Percentiles rank a stretch among this genome's conserved stretches.
phyloP scores from a whole-genome alignment of 1,140 invertebrate species.

The Thaumetopoea pityocampa region DNA sequence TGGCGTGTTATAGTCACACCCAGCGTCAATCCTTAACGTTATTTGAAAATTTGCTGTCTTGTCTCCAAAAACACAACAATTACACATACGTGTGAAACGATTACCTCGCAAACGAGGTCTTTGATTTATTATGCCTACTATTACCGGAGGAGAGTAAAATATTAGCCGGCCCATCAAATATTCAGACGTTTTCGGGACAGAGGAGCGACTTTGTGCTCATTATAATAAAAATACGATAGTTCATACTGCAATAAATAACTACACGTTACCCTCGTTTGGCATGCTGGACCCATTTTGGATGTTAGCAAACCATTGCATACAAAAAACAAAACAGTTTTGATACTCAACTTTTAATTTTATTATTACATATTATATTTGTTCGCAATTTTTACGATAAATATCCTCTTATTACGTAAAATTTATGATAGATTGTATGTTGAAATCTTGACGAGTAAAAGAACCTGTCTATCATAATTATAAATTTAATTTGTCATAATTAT shows the following conservation, averaged over 20 bases:
- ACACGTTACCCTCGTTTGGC: conserved; percentile 26
- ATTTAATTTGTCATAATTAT: too few species aligned
- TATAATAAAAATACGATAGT: conserved; percentile 70
- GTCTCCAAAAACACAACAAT: conserved; percentile 65
- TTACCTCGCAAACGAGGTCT: conserved; percentile 53
- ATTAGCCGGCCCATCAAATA: conserved; percentile 63
- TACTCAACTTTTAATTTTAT: too few species aligned
- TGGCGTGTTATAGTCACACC: conserved; percentile 1
- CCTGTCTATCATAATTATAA: too few species aligned
- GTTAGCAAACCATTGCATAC: conserved; percentile 19
- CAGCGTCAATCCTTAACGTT: conserved; percentile 24
- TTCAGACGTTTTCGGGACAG: conserved; percentile 56
- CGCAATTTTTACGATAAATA: too few species aligned
- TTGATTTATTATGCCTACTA: conserved; percentile 67
- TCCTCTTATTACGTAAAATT: too few species aligned
- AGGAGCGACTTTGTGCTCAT: conserved; percentile 50
- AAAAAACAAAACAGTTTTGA: conserved; percentile 9
- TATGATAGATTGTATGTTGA: too few species aligned
- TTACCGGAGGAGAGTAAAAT: conserved; percentile 57
- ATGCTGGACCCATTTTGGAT: conserved; percentile 35
- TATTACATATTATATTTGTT: too few species aligned
- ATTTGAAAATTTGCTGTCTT: conserved; percentile 68
- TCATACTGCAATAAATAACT: conserved; percentile 45
- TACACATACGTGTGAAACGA: conserved; percentile 56
- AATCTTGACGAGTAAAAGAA: too few species aligned